These are phyloP conservation scores for Ctenochaetus hawaiiensis DNA, from an alignment of 2,797 vertebrate genomes.

Conservation along the genomic window DNA sequence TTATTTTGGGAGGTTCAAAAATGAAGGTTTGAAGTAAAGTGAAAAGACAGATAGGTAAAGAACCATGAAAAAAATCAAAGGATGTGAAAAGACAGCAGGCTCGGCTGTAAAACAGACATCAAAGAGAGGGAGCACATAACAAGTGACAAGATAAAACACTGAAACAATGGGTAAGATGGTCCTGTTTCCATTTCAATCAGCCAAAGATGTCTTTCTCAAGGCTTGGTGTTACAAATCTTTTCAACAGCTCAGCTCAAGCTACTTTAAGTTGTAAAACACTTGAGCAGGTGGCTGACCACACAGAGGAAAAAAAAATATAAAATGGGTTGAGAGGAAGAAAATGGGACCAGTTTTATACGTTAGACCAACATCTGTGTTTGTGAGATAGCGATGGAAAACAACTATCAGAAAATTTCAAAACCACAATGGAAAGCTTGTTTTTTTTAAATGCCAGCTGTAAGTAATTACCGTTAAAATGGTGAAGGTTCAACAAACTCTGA, in stretches of 20 bases:
- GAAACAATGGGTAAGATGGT: constrained; percentile 43
- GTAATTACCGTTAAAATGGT: constrained; percentile 15
- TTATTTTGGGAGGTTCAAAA: constrained; percentile 1
- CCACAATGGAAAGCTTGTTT: constrained; percentile 33
- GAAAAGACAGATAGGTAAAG: background rate
- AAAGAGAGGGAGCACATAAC: constrained; percentile 50
- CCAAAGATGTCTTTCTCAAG: constrained; percentile 22
- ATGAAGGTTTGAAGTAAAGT: background rate
- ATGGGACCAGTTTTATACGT: constrained; percentile 22
- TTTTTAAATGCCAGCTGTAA: constrained; percentile 36
- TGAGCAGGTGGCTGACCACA: constrained; percentile 69
- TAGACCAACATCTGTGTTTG: constrained; percentile 60
- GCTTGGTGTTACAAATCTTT: constrained; percentile 38
- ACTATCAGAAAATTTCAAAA: constrained; percentile 21
- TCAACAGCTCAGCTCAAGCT: constrained; percentile 44
- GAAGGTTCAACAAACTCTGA: constrained; percentile 17
- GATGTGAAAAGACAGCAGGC: constrained; percentile 4
- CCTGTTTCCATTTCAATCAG: constrained; percentile 61
- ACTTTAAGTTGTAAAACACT: constrained; percentile 52
- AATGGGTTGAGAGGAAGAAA: constrained; percentile 32
- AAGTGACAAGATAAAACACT: constrained; percentile 35
- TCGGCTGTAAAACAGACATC: constrained; percentile 47
- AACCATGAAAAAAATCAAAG: background rate
- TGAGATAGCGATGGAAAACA: constrained; percentile 45
- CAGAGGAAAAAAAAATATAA: constrained; percentile 23